Percentiles rank a stretch among this genome's conserved stretches.
These are phyloP conservation scores for Microplitis mediator DNA, from an alignment of 1,140 invertebrate genomes.

Conservation along the genomic window DNA sequence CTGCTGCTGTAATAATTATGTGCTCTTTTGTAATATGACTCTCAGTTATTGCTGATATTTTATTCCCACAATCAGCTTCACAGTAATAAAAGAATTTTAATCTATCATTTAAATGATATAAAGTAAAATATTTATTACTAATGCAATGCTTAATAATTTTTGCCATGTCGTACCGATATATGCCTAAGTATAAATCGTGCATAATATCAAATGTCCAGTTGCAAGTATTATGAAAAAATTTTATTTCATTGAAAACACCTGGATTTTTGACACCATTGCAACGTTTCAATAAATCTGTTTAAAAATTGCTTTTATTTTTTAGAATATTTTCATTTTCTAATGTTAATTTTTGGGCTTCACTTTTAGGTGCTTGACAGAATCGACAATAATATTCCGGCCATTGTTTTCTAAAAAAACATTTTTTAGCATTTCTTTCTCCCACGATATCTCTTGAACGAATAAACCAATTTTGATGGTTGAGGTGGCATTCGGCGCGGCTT, in stretches of 20 bases:
- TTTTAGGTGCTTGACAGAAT: no score
- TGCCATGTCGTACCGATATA: not conserved
- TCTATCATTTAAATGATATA: not conserved
- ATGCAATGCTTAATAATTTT: not conserved
- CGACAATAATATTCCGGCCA: no score
- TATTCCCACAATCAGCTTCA: conserved; percentile 13
- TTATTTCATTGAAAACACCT: conserved; percentile 1
- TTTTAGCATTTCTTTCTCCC: no score
- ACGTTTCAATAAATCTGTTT: not conserved
- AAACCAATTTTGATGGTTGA: no score
- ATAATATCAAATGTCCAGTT: not conserved
- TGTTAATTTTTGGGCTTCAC: conserved; percentile 19
- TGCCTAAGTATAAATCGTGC: not conserved
- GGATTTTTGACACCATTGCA: not conserved
- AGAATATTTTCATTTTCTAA: not conserved
- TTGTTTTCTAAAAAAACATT: no score
- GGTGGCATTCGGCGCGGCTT: no score
- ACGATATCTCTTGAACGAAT: no score
- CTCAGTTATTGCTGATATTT: conserved; percentile 21
- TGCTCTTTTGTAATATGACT: conserved; percentile 18
- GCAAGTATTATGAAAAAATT: not conserved
- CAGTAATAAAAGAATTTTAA: not conserved
- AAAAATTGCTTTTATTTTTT: not conserved
- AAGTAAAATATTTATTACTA: conserved; percentile 23
- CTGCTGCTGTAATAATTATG: conserved; percentile 9